phyloP scores from a whole-genome alignment of 37 sponge, comb jelly and placozoan species.

The Aphrocallistes beatrix region DNA sequence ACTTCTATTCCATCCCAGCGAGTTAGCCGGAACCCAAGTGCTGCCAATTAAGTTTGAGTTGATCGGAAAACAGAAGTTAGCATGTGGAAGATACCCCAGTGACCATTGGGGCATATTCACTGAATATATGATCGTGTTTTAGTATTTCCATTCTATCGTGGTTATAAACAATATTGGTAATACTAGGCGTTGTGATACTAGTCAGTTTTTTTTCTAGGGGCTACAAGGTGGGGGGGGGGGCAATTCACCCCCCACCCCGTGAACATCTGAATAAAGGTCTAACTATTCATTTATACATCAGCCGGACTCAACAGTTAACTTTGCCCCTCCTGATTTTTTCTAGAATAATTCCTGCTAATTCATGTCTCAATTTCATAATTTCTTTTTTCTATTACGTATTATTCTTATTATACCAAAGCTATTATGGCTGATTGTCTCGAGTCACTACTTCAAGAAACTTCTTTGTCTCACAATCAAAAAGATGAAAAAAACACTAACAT shows the following conservation, averaged over 20 bases:
- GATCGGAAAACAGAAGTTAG: slow-evolving; percentile 44
- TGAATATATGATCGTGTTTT: slow-evolving; percentile 27
- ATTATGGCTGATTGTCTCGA: background rate
- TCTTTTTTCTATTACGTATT: background rate
- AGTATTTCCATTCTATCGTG: too few relatives aligned
- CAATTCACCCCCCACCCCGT: too few relatives aligned
- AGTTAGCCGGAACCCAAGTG: background rate
- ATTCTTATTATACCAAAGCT: background rate
- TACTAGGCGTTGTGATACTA: too few relatives aligned
- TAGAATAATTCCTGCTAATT: too few relatives aligned
- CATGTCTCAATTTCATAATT: too few relatives aligned
- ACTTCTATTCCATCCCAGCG: slow-evolving; percentile 25
- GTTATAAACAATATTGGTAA: too few relatives aligned
- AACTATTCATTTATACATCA: too few relatives aligned
- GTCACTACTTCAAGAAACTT: background rate
- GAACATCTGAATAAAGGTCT: too few relatives aligned
- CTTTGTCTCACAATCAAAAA: background rate
- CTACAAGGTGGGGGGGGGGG: too few relatives aligned
- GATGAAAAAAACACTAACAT: background rate
- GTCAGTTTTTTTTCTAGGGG: too few relatives aligned
- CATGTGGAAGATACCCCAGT: slow-evolving; percentile 45
- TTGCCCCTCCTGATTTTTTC: too few relatives aligned
- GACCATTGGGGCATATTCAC: slow-evolving; percentile 71
- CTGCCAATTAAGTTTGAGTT: slow-evolving; percentile 31
- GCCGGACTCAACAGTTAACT: too few relatives aligned